Evolutionary conservation across 2,113 vertebrate species (phyloP), one percentile per base, ranked within the genome.

Genomic region (Esox niger): DNA sequence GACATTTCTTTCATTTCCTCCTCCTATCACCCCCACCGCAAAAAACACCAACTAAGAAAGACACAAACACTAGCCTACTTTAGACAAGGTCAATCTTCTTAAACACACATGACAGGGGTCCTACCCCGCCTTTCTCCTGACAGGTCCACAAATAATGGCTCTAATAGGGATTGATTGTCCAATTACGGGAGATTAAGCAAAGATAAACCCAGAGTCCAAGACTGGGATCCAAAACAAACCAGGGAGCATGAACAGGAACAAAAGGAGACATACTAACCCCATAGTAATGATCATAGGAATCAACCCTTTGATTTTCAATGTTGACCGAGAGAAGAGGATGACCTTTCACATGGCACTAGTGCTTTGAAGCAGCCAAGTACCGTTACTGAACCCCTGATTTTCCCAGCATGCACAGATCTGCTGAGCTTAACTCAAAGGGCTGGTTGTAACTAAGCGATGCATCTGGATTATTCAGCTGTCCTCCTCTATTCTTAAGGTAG

Each of bases 141-240:
- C 70, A 69, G 63, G 55, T 71, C 71, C 67, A 79, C 74, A 75
- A 68, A 63, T 71, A 87, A 86, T 82, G 77, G 77, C 73, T 80
- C 69, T 74, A 83, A 85, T 82, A 79, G 72, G 72, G 74, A 56
- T 69, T 25, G 73, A 84, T 85, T 87, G 77, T 84, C 79, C 72
- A 76, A 85, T 84, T 84, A 83, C 77, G 61, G 77, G 82, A 88
- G 83, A 83, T 80, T 82, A 84, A 79, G 38, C 84, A 81, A 83
- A 84, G 80, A 69, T 82, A 77, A 80, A 80, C 75, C 67, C 83
- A 70, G 75, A 63, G 84, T 82, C 77, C 70, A 23, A 77, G 67
- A 79, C 70, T 77, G 77, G 71, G 82, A 83, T 84, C 73, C 75
- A 88, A 84, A 87, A 86, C 81, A 84, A 83, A 85, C n/a, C 54